These are phyloP conservation scores for Lycorma delicatula DNA, from an alignment of 1,140 invertebrate genomes.

Conservation along the genomic window DNA sequence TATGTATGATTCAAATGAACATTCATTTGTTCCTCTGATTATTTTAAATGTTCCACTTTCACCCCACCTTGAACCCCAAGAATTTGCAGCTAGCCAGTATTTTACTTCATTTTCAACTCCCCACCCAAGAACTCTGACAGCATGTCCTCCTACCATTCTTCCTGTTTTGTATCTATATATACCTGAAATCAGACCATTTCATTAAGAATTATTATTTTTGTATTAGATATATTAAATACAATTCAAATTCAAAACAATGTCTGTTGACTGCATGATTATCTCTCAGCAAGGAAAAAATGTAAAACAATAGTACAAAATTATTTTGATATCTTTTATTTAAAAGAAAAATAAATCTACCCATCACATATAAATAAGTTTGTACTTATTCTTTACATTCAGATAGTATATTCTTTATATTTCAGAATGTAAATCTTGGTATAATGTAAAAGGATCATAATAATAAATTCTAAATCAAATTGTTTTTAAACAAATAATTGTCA, in stretches of 20 bases:
- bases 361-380: no score
- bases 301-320: no score
- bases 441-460: no score
- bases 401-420: no score
- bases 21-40: constrained; percentile 68
- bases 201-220: not conserved
- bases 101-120: constrained; percentile 42
- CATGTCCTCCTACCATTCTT: constrained; percentile 70
- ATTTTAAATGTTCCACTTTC: constrained; percentile 85
- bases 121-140: constrained; percentile 77
- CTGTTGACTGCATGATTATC: not conserved
- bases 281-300: no score
- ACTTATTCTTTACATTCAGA: no score
- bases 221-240: not conserved
- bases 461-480: no score
- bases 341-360: no score
- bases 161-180: constrained; percentile 76
- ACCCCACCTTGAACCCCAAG: constrained; percentile 89
- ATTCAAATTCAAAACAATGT: constrained; percentile 1
- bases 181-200: constrained; percentile 39
- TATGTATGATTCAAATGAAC: no score
- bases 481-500: no score
- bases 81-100: constrained; percentile 88
- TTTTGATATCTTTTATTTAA: no score
- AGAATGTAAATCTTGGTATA: no score